phyloP scores from a whole-genome alignment of 2,888 invertebrate genomes.

The Pinctada fucata region DNA sequence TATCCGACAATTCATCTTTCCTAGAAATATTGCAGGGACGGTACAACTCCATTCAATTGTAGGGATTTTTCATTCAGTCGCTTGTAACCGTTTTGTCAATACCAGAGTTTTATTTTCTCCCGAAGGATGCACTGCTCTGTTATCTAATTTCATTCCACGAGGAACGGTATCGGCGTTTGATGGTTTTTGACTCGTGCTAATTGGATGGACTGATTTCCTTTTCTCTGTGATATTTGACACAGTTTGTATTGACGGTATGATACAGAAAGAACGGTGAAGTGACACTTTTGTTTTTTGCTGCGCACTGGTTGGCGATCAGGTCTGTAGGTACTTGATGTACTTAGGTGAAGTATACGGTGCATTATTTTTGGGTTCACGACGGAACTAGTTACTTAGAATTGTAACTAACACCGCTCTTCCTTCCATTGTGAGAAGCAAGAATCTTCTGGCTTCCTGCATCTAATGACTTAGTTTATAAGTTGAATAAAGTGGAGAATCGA shows the following conservation, averaged over 20 bases:
- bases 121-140: too few relatives aligned
- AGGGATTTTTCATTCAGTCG: too few relatives aligned
- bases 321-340: too few relatives aligned
- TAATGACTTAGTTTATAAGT: slow-evolving; percentile 13
- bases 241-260: background rate
- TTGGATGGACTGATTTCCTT: too few relatives aligned
- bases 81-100: too few relatives aligned
- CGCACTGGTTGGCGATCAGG: background rate
- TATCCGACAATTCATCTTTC: too few relatives aligned
- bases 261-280: background rate
- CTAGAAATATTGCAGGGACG: too few relatives aligned
- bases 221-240: background rate
- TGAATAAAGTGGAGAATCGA: slow-evolving; percentile 9
- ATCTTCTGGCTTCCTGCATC: slow-evolving; percentile 22
- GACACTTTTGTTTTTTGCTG: background rate
- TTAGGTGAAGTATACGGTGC: background rate
- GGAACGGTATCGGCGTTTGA: too few relatives aligned
- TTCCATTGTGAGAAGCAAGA: slow-evolving; percentile 6
- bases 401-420: slow-evolving; percentile 7
- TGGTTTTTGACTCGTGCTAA: too few relatives aligned
- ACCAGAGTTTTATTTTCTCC: too few relatives aligned
- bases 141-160: too few relatives aligned
- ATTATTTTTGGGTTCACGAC: background rate
- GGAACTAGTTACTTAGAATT: background rate
- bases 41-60: too few relatives aligned